These are phyloP conservation scores for Drosophila merina DNA, from an alignment of 2,888 invertebrate genomes.

Conservation along the genomic window DNA sequence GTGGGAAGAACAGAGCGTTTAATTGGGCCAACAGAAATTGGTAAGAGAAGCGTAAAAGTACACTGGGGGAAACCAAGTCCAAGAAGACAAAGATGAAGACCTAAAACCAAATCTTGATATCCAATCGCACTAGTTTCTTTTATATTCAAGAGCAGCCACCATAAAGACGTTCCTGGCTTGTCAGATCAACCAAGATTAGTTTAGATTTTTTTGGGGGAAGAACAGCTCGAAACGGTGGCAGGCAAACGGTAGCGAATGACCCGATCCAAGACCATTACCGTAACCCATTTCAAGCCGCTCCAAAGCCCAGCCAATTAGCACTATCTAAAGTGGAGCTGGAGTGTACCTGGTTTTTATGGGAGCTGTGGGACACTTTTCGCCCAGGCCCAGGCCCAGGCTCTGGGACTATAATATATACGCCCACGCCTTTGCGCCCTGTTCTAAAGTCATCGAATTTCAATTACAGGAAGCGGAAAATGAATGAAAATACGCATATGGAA, in stretches of 20 bases:
- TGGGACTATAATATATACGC: conserved; percentile 3
- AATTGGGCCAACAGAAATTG: conserved; percentile 44
- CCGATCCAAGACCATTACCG: conserved; percentile 31
- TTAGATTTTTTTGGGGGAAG: conserved; percentile 43
- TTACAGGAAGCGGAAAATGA: conserved; percentile 65
- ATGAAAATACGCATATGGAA: conserved; percentile 61
- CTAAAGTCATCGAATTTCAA: conserved; percentile 53
- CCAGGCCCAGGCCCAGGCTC: not conserved
- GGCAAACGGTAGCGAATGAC: conserved; percentile 34
- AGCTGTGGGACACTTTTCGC: conserved; percentile 23
- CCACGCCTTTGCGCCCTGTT: conserved; percentile 4
- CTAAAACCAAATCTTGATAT: not conserved
- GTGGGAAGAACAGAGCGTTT: conserved; percentile 58
- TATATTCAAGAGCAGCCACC: conserved; percentile 25
- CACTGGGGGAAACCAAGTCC: not conserved
- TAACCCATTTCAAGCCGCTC: conserved; percentile 10
- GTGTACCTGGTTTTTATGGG: conserved; percentile 5
- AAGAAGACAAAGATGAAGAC: not conserved
- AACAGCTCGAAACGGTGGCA: conserved; percentile 25
- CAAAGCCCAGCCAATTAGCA: conserved; percentile 27
- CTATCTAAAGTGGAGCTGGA: conserved; percentile 17
- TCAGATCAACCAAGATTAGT: conserved; percentile 37
- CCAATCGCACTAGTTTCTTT: no score
- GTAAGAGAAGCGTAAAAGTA: conserved; percentile 4
- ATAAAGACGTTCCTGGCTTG: conserved; percentile 41